Percentiles rank a stretch among this genome's conserved stretches.
These are phyloP conservation scores for Samia ricini DNA, from an alignment of 1,140 invertebrate species.

Conservation along the genomic window DNA sequence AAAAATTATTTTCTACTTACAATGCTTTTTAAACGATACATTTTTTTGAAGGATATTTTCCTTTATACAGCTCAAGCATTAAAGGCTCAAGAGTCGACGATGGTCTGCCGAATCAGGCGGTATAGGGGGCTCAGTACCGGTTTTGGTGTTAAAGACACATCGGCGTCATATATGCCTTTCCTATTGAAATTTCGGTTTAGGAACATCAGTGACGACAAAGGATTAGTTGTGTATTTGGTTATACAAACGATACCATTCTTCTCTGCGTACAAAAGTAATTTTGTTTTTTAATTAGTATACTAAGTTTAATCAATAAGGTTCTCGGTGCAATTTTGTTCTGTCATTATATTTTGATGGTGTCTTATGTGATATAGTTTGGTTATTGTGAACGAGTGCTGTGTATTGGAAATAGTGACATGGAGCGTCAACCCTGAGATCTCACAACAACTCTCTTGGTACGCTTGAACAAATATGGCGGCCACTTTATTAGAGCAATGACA, in stretches of 20 bases:
- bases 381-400: no score
- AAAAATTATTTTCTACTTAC: no score
- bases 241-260: conserved; percentile 85
- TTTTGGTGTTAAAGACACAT: conserved; percentile 80
- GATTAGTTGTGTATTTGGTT: conserved; percentile 81
- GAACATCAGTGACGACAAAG: conserved; percentile 78
- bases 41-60: conserved; percentile 9
- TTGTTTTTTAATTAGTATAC: neutral
- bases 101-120: conserved; percentile 68
- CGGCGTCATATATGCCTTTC: conserved; percentile 85
- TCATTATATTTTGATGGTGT: no score
- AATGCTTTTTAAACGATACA: neutral
- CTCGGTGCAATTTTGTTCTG: no score
- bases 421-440: no score
- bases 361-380: no score
- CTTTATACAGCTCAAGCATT: conserved; percentile 25
- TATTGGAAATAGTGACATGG: no score
- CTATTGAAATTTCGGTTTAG: conserved; percentile 84
- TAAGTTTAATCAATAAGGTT: no score
- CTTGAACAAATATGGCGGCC: no score
- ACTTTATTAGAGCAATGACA: no score
- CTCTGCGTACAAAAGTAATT: conserved; percentile 87
- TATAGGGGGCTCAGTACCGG: conserved; percentile 74
- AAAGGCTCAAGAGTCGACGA: conserved; percentile 35
- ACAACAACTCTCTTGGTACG: no score